Evolutionary conservation across 2,113 vertebrate species (phyloP).

Genomic region (Mesocricetus auratus): DNA sequence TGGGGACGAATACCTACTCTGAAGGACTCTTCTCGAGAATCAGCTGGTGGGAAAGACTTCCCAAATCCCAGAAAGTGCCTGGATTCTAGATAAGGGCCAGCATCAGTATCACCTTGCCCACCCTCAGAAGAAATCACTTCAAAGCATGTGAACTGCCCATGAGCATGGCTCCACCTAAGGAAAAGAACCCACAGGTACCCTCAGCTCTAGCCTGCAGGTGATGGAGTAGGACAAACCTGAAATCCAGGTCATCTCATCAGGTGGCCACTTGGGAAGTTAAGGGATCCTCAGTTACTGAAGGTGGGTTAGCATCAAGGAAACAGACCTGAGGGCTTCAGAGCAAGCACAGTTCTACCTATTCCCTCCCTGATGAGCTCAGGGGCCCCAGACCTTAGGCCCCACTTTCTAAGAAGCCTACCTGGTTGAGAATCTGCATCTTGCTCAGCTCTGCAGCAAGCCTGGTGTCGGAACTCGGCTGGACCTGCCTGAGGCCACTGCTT

Average conservation of each 20-base stretch:
- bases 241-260: background rate
- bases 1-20: no score
- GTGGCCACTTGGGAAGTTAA: background rate
- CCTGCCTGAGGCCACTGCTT: constrained; percentile 24
- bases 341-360: background rate
- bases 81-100: background rate
- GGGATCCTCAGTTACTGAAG: background rate
- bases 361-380: constrained; percentile 30
- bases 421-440: constrained; percentile 55
- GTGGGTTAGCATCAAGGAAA: background rate
- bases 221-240: background rate
- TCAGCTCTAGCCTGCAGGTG: background rate
- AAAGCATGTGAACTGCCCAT: background rate
- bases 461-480: constrained; percentile 9
- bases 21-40: background rate
- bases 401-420: constrained; percentile 69
- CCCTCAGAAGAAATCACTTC: background rate
- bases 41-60: background rate
- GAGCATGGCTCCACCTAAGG: background rate
- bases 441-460: background rate
- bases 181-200: background rate
- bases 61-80: background rate
- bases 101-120: background rate
- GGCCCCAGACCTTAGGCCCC: background rate
- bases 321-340: background rate